Evolutionary conservation across 2,797 vertebrate genomes (phyloP).

Genomic region (Halcyon chelicuti): DNA sequence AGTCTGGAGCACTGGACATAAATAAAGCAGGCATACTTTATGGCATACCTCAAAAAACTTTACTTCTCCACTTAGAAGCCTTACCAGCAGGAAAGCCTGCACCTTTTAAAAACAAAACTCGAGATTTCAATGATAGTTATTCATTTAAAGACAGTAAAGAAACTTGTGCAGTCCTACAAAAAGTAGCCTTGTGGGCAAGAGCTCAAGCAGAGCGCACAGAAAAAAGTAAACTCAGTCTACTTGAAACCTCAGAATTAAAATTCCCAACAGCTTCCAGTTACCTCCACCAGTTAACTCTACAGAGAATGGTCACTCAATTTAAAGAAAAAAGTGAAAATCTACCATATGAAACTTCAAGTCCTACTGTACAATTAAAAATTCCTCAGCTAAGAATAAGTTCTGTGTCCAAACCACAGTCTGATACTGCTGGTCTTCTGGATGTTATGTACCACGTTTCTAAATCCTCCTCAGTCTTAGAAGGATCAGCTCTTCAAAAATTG

Average conservation of each 20-base stretch:
- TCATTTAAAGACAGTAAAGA: constrained; percentile 90
- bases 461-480: constrained; percentile 86
- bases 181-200: constrained; percentile 94
- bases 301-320: constrained; percentile 90
- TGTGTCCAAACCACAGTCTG: constrained; percentile 86
- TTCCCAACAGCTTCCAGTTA: constrained; percentile 91
- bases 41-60: constrained; percentile 97
- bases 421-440: constrained; percentile 89
- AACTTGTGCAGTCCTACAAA: constrained; percentile 93
- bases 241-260: constrained; percentile 91
- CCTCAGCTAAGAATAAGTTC: constrained; percentile 94
- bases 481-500: constrained; percentile 88
- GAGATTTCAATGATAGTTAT: constrained; percentile 86
- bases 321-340: constrained; percentile 87
- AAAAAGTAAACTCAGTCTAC: constrained; percentile 88
- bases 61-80: constrained; percentile 93
- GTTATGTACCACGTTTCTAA: constrained; percentile 90
- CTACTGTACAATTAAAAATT: constrained; percentile 92
- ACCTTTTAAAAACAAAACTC: constrained; percentile 84
- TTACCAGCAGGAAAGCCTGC: constrained; percentile 90
- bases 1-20: constrained; percentile 97
- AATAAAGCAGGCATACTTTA: constrained; percentile 99
- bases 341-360: constrained; percentile 84
- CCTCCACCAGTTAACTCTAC: constrained; percentile 91
- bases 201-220: constrained; percentile 91